phyloP scores from a whole-genome alignment of 2,888 invertebrate genomes.

The Eilema sororculum region DNA sequence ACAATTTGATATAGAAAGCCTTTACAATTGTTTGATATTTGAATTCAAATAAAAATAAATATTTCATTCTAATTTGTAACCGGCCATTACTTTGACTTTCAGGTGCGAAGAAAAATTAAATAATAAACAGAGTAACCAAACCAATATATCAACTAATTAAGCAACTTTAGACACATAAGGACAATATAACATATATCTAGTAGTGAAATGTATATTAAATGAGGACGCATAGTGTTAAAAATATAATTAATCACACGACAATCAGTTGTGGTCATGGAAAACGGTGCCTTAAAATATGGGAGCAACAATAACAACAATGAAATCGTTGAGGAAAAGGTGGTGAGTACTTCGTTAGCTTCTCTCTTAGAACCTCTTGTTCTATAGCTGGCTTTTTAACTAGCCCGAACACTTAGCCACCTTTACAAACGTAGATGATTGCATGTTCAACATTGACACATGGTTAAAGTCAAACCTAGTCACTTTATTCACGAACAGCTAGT shows the following conservation, averaged over 20 bases:
- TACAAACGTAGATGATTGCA: slow-evolving; percentile 2
- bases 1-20: background rate
- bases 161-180: slow-evolving; percentile 37
- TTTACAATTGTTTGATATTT: background rate
- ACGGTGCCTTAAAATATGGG: slow-evolving; percentile 88
- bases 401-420: background rate
- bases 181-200: slow-evolving; percentile 49
- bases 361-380: slow-evolving; percentile 18
- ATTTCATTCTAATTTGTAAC: background rate
- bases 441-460: background rate
- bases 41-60: background rate
- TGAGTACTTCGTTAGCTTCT: slow-evolving; percentile 62
- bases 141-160: slow-evolving; percentile 40
- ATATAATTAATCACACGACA: slow-evolving; percentile 72
- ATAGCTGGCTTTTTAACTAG: slow-evolving; percentile 9
- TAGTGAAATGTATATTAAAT: slow-evolving; percentile 55
- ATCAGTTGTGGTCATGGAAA: slow-evolving; percentile 86
- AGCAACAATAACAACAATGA: slow-evolving; percentile 87
- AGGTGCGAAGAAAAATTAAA: slow-evolving; percentile 34
- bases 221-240: slow-evolving; percentile 64
- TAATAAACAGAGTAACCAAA: slow-evolving; percentile 10
- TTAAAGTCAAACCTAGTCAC: background rate
- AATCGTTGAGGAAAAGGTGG: slow-evolving; percentile 83
- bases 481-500: background rate
- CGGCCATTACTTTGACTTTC: slow-evolving; percentile 3